phyloP scores from a whole-genome alignment of 2,888 invertebrate species.

The Spatulosminthurus flaviceps region DNA sequence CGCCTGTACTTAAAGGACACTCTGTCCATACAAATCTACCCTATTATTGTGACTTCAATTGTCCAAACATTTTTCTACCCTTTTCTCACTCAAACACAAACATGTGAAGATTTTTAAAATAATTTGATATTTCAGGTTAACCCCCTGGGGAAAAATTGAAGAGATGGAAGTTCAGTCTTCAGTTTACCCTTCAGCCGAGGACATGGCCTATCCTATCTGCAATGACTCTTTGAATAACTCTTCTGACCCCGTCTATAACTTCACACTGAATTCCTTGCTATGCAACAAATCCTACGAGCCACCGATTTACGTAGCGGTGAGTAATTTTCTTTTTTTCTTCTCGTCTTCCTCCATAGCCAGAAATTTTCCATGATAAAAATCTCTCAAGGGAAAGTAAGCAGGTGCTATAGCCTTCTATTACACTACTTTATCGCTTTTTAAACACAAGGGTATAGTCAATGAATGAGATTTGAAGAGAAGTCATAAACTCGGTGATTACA shows the following conservation, averaged over 20 bases:
- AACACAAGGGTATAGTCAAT: no score
- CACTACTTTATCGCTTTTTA: no score
- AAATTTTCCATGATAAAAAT: neutral
- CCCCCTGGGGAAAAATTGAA: no score
- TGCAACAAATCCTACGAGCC: conserved; percentile 54
- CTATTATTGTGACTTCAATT: no score
- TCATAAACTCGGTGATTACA: neutral
- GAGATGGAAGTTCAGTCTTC: no score
- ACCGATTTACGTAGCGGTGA: conserved; percentile 36
- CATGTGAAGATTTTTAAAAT: no score
- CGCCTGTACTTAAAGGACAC: no score
- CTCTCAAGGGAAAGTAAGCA: neutral
- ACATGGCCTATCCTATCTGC: conserved; percentile 51
- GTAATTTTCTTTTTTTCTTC: neutral
- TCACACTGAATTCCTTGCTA: conserved; percentile 53
- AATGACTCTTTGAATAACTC: conserved; percentile 52
- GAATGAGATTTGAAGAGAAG: conserved; percentile 1
- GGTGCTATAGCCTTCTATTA: no score
- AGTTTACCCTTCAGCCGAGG: neutral
- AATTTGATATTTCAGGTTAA: no score
- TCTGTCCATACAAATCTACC: no score
- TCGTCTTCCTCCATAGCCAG: neutral
- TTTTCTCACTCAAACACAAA: no score
- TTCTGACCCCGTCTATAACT: conserved; percentile 38
- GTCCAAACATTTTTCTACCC: no score